A percentile compares a stretch with the other conserved stretches of the same genome.
Evolutionary conservation across 2,113 vertebrate species (phyloP).

Genomic region (Montifringilla adamsi): DNA sequence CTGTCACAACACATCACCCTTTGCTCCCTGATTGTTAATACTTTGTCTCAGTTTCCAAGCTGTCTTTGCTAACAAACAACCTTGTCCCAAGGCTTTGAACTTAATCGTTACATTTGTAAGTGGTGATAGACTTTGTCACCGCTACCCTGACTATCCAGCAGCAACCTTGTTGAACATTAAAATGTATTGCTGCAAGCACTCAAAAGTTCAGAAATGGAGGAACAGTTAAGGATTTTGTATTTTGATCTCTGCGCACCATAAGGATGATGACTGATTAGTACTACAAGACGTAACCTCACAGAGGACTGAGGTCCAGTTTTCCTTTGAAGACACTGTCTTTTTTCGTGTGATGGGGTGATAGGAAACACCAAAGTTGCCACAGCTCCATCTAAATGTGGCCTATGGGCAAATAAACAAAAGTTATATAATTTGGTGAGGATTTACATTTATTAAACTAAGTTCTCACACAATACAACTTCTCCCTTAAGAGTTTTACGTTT

Average conservation of each 20-base stretch:
- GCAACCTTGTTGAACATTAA: not conserved
- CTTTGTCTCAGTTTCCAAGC: conserved; percentile 56
- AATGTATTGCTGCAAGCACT: not conserved
- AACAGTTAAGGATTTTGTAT: not conserved
- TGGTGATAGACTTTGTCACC: conserved; percentile 67
- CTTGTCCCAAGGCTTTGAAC: conserved; percentile 78
- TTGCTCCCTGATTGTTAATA: conserved; percentile 27
- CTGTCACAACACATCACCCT: conserved; percentile 39
- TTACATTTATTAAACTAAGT: not conserved
- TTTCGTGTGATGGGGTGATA: not conserved
- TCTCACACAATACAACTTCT: not conserved
- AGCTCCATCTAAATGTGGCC: not conserved
- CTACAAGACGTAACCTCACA: not conserved
- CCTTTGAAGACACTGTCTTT: not conserved
- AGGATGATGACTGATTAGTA: not conserved
- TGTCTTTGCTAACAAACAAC: conserved; percentile 64
- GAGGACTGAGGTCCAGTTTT: not conserved
- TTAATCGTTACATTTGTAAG: conserved; percentile 61
- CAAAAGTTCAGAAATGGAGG: not conserved
- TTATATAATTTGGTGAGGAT: not conserved
- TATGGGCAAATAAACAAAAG: not conserved
- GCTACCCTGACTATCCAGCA: not conserved
- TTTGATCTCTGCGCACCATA: not conserved
- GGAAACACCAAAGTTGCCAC: not conserved
- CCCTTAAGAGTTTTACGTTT: not conserved